phyloP scores from a whole-genome alignment of 2,113 vertebrate species.

The Sander vitreus region DNA sequence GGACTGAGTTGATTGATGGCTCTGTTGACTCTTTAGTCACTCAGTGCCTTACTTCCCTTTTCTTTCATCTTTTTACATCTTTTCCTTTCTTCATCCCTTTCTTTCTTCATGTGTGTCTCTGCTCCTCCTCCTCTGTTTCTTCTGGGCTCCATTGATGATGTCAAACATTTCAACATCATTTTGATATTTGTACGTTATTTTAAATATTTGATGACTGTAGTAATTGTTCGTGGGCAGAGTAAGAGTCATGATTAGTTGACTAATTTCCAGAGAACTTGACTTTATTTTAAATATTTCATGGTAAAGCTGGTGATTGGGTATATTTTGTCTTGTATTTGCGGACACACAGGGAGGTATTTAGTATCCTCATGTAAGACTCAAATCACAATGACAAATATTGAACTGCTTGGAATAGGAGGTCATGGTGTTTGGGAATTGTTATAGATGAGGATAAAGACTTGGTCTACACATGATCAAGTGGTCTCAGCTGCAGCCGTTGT shows the following conservation, averaged over 20 bases:
- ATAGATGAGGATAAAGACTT: no score
- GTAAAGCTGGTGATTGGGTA: no score
- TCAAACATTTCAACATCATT: background rate
- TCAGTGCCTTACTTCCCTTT: slow-evolving; percentile 13
- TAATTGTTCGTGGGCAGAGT: background rate
- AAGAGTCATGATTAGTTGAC: background rate
- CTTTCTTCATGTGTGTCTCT: background rate
- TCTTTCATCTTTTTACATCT: slow-evolving; percentile 1
- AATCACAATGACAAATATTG: no score
- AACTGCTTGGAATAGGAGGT: no score
- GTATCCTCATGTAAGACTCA: no score
- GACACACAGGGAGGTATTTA: no score
- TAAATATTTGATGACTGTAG: background rate
- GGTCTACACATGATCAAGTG: no score
- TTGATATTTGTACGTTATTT: background rate
- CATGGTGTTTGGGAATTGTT: no score
- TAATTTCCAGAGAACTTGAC: background rate
- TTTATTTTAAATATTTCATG: background rate
- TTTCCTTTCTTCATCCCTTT: background rate
- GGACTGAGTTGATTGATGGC: slow-evolving; percentile 35
- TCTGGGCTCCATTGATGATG: background rate
- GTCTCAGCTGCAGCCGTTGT: no score
- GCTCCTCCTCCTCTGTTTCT: background rate
- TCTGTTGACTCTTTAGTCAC: slow-evolving; percentile 13
- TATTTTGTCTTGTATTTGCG: no score